phyloP scores from a whole-genome alignment of 1,140 invertebrate species.

The Drosophila subpulchrella region DNA sequence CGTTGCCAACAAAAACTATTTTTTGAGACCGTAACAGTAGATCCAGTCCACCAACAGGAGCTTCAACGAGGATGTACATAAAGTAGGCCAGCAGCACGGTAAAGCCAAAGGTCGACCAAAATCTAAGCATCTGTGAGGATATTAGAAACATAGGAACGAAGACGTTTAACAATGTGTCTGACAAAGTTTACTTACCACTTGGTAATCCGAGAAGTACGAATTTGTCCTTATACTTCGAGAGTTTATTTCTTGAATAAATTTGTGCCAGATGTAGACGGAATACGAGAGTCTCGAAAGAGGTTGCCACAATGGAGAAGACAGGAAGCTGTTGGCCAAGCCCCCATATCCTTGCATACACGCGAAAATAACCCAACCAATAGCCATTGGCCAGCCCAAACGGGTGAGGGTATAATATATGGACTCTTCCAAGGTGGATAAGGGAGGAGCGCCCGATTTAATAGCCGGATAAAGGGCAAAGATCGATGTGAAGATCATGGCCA shows the following conservation, averaged over 20 bases:
- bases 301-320: slow-evolving; percentile 85
- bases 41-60: too few relatives aligned
- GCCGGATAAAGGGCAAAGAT: slow-evolving; percentile 72
- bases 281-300: slow-evolving; percentile 84
- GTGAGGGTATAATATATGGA: slow-evolving; percentile 88
- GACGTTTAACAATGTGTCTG: too few relatives aligned
- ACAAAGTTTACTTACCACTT: neutral
- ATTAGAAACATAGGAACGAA: too few relatives aligned
- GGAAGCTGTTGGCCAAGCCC: slow-evolving; percentile 85
- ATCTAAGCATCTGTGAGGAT: too few relatives aligned
- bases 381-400: slow-evolving; percentile 87
- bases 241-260: slow-evolving; percentile 53
- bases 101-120: too few relatives aligned
- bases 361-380: slow-evolving; percentile 88
- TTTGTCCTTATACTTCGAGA: neutral
- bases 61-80: too few relatives aligned
- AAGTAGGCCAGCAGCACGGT: too few relatives aligned
- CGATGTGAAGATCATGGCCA: slow-evolving; percentile 65
- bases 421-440: slow-evolving; percentile 75
- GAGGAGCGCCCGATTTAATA: slow-evolving; percentile 54
- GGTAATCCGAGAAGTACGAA: neutral
- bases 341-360: slow-evolving; percentile 88
- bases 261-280: slow-evolving; percentile 85
- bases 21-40: too few relatives aligned
- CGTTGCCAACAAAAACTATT: too few relatives aligned